Evolutionary conservation across 2,888 invertebrate genomes (phyloP), one percentile per base, ranked within the genome.

Genomic region (Tanypteryx hageni): DNA sequence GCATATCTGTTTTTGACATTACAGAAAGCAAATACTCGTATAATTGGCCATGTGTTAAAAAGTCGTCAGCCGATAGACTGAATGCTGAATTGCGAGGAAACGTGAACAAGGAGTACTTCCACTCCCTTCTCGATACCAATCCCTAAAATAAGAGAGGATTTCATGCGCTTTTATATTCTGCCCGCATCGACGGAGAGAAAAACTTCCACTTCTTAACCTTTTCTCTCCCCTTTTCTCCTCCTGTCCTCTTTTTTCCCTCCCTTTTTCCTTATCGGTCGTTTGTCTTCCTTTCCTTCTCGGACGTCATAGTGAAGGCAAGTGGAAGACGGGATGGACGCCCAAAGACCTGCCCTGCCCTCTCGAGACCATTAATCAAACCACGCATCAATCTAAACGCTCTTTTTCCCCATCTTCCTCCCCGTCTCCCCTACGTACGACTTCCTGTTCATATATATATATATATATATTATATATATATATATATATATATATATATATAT

Each of bases 251-350:
- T 31, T 9, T 3, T 44, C 44, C 44, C 68, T 18, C 16, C 44
- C 64, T 31, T 31, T 16, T 64, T 44, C 44, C 86, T 89, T 89
- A 89, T 89, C 89, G 68, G 89, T 89, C 89, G 89, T 89, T 89
- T 89, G 89, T 89, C 89, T 89, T 89, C 64, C 89, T 64, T 64
- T 89, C 89, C 89, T 89, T 89, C 89, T 68, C 89, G 89, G 89
- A 64, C 89, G 89, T 89, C 89, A 89, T 89, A 89, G 89, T 68
- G 86, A 86, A 86, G 86, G 86, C 86, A 86, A 86, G 59, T 86
- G 89, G 89, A 89, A 89, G 89, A 68, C 56, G 89, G 89, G 89
- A 89, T 89, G 89, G 89, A 89, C 89, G 89, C 64, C 64, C 68
- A 61, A 89, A 89, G 89, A 89, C 89, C 31, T 56, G 61, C 86